Conservation (phyloP, 2,888 invertebrate genomes). For the Deroplatys truncata region DNA sequence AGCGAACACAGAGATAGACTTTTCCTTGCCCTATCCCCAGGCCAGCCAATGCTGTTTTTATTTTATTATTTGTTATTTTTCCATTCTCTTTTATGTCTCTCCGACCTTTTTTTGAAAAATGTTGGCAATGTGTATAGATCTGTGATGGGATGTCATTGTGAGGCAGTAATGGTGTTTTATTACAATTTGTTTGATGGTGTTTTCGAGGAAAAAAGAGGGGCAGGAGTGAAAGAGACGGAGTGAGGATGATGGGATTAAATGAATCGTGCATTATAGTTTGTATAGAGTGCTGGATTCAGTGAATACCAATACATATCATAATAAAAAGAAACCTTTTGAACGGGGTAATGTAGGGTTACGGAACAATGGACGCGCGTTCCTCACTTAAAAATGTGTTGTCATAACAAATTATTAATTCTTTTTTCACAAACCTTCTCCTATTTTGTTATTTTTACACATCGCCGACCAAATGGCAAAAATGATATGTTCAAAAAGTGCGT, state of each 20-base stretch:
- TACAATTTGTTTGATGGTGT: conserved; percentile 25
- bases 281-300: conserved; percentile 11
- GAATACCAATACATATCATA: conserved; percentile 11
- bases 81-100: conserved; percentile 7
- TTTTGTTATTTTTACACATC: not conserved
- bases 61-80: conserved; percentile 13
- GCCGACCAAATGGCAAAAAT: not conserved
- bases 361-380: conserved; percentile 6
- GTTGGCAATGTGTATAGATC: conserved; percentile 21
- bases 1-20: conserved; percentile 8
- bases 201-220: not conserved
- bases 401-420: not conserved
- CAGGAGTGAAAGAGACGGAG: not conserved
- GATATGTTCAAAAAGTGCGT: not conserved
- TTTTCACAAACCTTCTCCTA: not conserved
- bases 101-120: conserved; percentile 2
- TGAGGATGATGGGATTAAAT: conserved; percentile 2
- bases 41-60: not conserved
- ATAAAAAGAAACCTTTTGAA: conserved; percentile 2
- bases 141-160: conserved; percentile 22
- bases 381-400: conserved; percentile 3
- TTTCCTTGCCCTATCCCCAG: not conserved
- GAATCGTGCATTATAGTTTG: conserved; percentile 13
- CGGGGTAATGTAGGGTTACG: not conserved
- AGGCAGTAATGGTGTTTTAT: conserved; percentile 23